These are phyloP conservation scores for Torymus auratus DNA, from an alignment of 2,888 invertebrate species.

Conservation along the genomic window DNA sequence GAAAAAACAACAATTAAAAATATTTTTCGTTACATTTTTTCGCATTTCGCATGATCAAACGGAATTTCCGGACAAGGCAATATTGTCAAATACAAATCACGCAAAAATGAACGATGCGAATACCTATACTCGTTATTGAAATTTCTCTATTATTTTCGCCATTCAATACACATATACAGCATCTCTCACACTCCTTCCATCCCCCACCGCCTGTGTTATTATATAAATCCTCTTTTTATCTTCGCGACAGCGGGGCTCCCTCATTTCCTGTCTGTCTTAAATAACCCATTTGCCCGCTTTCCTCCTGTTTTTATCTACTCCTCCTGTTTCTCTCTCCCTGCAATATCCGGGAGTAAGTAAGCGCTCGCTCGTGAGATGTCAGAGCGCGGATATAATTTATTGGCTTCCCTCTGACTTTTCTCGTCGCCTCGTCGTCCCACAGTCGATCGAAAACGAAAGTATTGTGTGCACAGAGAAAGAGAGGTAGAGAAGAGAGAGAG, in stretches of 20 bases:
- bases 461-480: conserved; percentile 43
- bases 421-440: not conserved
- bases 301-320: not conserved
- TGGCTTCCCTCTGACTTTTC: conserved; percentile 1
- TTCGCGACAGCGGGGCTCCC: not conserved
- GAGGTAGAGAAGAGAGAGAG: no score
- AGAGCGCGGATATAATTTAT: conserved; percentile 38
- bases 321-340: conserved; percentile 21
- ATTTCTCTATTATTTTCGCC: conserved; percentile 23
- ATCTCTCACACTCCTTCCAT: not conserved
- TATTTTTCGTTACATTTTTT: no score
- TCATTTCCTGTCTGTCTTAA: conserved; percentile 54
- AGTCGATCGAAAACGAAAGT: conserved; percentile 66
- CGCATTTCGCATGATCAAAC: no score
- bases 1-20: no score
- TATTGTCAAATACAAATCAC: not conserved
- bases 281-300: conserved; percentile 38
- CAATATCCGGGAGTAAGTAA: conserved; percentile 51
- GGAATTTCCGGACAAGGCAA: no score
- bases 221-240: conserved; percentile 39
- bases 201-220: not conserved
- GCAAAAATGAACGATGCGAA: not conserved
- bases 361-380: not conserved
- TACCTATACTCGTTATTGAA: conserved; percentile 5
- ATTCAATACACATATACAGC: not conserved